Evolutionary conservation across 2,113 vertebrate genomes (phyloP), one percentile per base, ranked within the genome.

Genomic region (Epinephelus cyanopodus): DNA sequence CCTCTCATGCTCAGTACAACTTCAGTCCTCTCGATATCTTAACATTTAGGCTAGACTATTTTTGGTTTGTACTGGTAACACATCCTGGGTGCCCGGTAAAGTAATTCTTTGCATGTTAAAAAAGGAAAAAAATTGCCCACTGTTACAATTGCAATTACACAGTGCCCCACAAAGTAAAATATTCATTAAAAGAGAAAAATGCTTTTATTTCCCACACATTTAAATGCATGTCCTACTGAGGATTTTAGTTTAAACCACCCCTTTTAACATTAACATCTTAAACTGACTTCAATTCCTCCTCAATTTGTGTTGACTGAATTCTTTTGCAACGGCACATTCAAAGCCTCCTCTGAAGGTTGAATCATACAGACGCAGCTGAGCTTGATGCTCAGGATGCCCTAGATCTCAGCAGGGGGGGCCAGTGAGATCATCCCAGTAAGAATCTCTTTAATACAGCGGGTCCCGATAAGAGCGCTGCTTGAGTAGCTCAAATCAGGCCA

Each of bases 401-500:
- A 82, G 81, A 92, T 89, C 84, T 66, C 88, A 86, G 81, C 79
- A 63, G 81, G 92, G 37, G 70, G 27, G 57, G 61, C n/a, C 66
- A 76, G 77, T 74, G 77, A 91, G 92, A 92, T 94, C 88, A 91
- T 90, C 88, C 78, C 25, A 71, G 83, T 82, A 85, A 80, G 87
- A 89, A 89, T 93, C 78, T 87, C 79, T 89, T 85, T 89, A 92
- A 91, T 89, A 69, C 92, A 69, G 65, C 12, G 6, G 83, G 79
- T 82, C 77, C 84, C 78, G 92, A 92, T 92, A 92, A 92, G 90
- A 89, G 87, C 66, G 19, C 74, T 82, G 80, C 69, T 69, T 74
- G 77, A 83, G 91, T 74, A 81, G 85, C 90, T 87, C 84, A 90
- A 94, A 93, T 93, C 90, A 93, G 91, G 81, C 88, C 84, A 88